A percentile compares a stretch with the other conserved stretches of the same genome.
phyloP scores from a whole-genome alignment of 2,113 vertebrate genomes.

The Tachuris rubrigastra region DNA sequence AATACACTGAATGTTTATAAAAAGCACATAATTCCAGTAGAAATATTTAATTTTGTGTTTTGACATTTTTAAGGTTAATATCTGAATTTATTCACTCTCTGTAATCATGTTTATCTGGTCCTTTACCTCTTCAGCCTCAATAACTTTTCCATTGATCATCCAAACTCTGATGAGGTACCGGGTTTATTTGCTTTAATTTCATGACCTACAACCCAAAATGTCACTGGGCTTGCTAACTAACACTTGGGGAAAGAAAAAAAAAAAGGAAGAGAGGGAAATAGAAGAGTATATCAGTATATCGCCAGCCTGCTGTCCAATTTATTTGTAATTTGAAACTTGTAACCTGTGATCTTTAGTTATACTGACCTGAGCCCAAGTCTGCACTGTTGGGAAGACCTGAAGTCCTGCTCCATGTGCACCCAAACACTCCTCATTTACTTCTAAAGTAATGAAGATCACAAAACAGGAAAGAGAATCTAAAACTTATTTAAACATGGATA shows the following conservation, averaged over 20 bases:
- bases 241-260: fast-evolving
- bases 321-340: background rate
- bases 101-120: background rate
- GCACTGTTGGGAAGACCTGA: background rate
- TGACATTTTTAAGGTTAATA: background rate
- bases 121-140: background rate
- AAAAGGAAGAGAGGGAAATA: background rate
- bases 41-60: background rate
- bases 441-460: background rate
- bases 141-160: background rate
- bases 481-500: background rate
- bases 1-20: background rate
- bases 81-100: background rate
- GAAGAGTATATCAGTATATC: background rate
- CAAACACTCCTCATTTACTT: background rate
- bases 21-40: background rate
- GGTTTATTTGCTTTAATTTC: background rate
- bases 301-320: too few relatives aligned
- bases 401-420: background rate
- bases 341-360: background rate
- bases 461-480: background rate
- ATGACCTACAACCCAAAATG: background rate
- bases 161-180: background rate
- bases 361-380: background rate
- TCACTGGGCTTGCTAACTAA: background rate